A percentile compares a stretch with the other conserved stretches of the same genome.
These are phyloP conservation scores for Xenopus borealis DNA, from an alignment of 2,113 vertebrate species.

Conservation along the genomic window DNA sequence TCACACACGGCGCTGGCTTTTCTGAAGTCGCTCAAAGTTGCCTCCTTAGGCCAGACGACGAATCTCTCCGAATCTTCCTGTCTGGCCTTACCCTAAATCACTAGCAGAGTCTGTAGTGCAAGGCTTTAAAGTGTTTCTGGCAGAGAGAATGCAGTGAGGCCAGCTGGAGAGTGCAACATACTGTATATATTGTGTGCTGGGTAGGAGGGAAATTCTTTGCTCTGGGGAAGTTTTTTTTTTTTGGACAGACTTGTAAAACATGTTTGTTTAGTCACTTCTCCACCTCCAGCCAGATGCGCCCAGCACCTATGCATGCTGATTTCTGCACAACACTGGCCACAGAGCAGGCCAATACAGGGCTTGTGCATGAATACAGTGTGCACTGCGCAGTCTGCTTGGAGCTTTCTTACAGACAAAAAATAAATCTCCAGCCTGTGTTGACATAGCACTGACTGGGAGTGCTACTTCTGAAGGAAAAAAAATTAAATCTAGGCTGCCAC, in stretches of 20 bases:
- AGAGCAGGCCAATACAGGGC: too few relatives aligned
- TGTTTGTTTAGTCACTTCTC: background rate
- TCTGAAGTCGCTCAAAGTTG: too few relatives aligned
- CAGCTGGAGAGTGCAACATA: too few relatives aligned
- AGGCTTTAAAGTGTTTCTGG: too few relatives aligned
- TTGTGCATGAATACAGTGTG: background rate
- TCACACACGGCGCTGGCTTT: too few relatives aligned
- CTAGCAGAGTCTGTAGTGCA: too few relatives aligned
- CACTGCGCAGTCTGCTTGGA: conserved; percentile 4
- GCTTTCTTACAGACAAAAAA: conserved; percentile 21
- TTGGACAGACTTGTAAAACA: conserved; percentile 34
- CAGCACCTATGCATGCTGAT: background rate
- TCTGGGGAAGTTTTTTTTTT: conserved; percentile 14
- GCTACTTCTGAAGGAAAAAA: conserved; percentile 10
- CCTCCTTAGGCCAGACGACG: too few relatives aligned
- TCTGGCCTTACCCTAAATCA: too few relatives aligned
- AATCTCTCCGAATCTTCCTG: too few relatives aligned
- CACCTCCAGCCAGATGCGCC: background rate
- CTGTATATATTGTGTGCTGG: background rate
- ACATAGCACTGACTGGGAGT: conserved; percentile 37
- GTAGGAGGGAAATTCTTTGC: background rate
- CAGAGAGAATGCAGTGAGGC: too few relatives aligned
- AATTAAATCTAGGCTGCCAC: conserved; percentile 35
- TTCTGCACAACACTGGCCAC: background rate
- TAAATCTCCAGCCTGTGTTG: conserved; percentile 25